Percentiles rank a stretch among this genome's conserved stretches.
These are phyloP conservation scores for Rattus norvegicus DNA, from an alignment of 2,113 vertebrate species.

Conservation along the genomic window DNA sequence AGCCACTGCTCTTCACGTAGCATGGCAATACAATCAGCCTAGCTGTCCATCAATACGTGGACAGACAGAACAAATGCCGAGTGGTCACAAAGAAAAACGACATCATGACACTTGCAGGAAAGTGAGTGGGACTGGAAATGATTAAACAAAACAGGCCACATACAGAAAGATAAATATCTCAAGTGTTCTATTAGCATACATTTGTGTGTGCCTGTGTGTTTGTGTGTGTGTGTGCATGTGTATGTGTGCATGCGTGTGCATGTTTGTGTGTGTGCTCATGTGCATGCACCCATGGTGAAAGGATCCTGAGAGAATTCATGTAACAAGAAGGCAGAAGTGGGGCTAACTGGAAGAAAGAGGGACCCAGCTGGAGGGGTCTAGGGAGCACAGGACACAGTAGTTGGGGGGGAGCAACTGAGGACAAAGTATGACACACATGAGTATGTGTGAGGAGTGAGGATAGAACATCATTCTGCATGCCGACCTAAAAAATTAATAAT, in stretches of 20 bases:
- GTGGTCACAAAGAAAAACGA: neutral
- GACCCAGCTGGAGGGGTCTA: no score
- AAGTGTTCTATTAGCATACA: neutral
- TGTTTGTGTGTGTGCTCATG: neutral
- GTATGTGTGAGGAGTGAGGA: neutral
- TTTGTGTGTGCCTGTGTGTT: neutral
- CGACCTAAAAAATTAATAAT: neutral
- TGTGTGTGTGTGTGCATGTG: accelerated
- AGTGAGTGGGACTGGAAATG: neutral
- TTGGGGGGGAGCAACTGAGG: neutral
- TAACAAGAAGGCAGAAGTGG: neutral
- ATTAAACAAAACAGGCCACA: neutral
- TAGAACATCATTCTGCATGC: neutral
- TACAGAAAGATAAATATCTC: neutral
- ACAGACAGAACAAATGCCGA: neutral
- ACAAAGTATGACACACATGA: neutral
- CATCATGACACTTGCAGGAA: neutral
- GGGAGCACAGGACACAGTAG: neutral
- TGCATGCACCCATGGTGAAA: no score
- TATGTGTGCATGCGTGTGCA: neutral
- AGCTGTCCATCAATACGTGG: no score
- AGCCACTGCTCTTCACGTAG: neutral
- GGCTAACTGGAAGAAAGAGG: neutral
- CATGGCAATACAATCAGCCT: neutral
- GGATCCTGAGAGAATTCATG: neutral